Conservation (phyloP, 2,888 invertebrate genomes). For the Hermaeophaga mercurialis region DNA sequence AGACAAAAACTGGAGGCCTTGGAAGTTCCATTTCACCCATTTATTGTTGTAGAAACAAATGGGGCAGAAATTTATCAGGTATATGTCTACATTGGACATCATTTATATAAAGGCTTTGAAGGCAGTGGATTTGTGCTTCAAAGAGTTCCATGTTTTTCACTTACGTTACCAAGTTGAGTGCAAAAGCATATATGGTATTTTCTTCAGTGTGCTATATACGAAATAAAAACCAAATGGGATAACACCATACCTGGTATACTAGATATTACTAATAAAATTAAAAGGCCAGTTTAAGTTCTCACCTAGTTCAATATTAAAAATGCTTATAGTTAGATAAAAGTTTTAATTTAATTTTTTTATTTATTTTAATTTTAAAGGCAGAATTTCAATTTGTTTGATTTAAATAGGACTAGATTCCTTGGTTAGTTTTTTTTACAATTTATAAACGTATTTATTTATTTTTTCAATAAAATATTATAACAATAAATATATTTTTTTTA, state of each 20-base stretch:
- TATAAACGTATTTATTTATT: too few species aligned
- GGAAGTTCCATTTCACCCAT: not conserved
- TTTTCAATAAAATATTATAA: too few species aligned
- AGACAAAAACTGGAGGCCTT: too few species aligned
- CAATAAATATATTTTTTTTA: too few species aligned
- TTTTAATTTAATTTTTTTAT: too few species aligned
- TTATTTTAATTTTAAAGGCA: too few species aligned
- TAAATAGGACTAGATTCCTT: too few species aligned
- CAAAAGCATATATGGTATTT: constrained; percentile 5
- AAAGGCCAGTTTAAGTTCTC: too few species aligned
- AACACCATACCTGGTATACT: not conserved
- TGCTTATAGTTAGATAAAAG: too few species aligned
- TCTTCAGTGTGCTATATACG: not conserved
- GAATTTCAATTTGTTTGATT: too few species aligned
- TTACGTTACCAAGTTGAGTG: not conserved
- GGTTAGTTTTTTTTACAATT: too few species aligned
- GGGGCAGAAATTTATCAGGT: not conserved
- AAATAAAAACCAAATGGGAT: constrained; percentile 7
- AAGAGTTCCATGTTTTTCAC: constrained; percentile 16
- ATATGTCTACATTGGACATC: not conserved
- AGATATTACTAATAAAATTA: constrained; percentile 1
- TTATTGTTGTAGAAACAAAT: constrained; percentile 1
- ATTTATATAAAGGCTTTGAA: not conserved
- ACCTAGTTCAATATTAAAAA: too few species aligned
- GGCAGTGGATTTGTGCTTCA: constrained; percentile 1